Percentiles rank a stretch among this genome's conserved stretches.
Evolutionary conservation across 2,888 invertebrate genomes (phyloP).

Genomic region (Megaustenia siamemsis): DNA sequence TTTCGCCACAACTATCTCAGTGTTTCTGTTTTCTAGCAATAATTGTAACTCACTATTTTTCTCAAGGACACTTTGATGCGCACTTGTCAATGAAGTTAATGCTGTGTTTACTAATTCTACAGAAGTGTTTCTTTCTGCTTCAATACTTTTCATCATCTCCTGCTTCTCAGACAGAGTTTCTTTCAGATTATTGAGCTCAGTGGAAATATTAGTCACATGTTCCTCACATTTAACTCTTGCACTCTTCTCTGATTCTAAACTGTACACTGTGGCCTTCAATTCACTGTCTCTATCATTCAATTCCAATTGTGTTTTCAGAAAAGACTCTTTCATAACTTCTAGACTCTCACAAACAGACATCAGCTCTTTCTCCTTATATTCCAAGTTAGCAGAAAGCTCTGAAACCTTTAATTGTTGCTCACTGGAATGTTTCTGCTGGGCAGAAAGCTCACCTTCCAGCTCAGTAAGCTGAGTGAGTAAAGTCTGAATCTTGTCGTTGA

Average conservation of each 20-base stretch:
- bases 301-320: constrained; percentile 21
- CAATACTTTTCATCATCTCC: neutral
- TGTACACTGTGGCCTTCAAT: neutral
- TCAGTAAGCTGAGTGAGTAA: constrained; percentile 69
- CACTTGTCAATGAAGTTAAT: constrained; percentile 14
- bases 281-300: constrained; percentile 45
- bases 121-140: constrained; percentile 14
- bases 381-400: constrained; percentile 55
- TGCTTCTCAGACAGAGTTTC: constrained; percentile 41
- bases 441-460: constrained; percentile 65
- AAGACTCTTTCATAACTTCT: constrained; percentile 10
- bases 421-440: constrained; percentile 54
- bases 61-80: constrained; percentile 23
- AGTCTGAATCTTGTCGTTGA: constrained; percentile 67
- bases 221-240: constrained; percentile 28
- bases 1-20: constrained; percentile 26
- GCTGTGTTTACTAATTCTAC: neutral
- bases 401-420: constrained; percentile 56
- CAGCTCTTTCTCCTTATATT: constrained; percentile 45
- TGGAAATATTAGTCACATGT: neutral
- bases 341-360: constrained; percentile 25
- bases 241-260: constrained; percentile 20
- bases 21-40: constrained; percentile 45
- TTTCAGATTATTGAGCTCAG: constrained; percentile 27
- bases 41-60: constrained; percentile 39